Percentiles rank a stretch among this genome's conserved stretches.
Conservation (phyloP, 2,888 invertebrate genomes). For the Hyposoter didymator region DNA sequence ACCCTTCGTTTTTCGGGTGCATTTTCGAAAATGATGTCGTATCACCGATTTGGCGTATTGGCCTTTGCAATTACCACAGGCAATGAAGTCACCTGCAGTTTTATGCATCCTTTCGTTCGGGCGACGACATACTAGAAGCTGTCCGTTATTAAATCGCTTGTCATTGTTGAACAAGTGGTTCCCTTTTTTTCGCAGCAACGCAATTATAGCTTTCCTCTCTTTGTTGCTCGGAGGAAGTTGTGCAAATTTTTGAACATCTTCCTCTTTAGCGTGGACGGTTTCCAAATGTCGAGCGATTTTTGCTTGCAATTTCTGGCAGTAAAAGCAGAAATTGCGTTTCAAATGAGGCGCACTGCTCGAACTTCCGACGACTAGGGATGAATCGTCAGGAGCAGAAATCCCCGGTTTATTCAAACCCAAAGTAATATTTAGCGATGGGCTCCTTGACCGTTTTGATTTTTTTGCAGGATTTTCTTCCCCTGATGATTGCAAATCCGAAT, state of each 20-base stretch:
- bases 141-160: conserved; percentile 45
- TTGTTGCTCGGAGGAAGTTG: conserved; percentile 27
- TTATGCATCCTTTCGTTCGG: conserved; percentile 44
- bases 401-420: conserved; percentile 9
- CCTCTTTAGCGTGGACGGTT: conserved; percentile 43
- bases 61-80: conserved; percentile 60
- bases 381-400: conserved; percentile 37
- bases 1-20: conserved; percentile 10
- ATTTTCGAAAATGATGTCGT: conserved; percentile 50
- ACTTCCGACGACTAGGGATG: background rate
- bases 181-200: conserved; percentile 53
- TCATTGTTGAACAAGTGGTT: conserved; percentile 59
- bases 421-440: background rate
- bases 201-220: conserved; percentile 50
- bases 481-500: too few relatives aligned
- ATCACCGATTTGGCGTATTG: conserved; percentile 49
- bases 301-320: conserved; percentile 57
- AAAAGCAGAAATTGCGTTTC: conserved; percentile 63
- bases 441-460: background rate
- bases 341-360: conserved; percentile 9
- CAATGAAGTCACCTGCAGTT: conserved; percentile 51
- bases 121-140: conserved; percentile 53
- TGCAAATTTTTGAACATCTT: conserved; percentile 60
- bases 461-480: too few relatives aligned
- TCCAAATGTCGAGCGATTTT: conserved; percentile 65